Evolutionary conservation across 2,113 vertebrate species (phyloP), one percentile per base, ranked within the genome.

Genomic region (Carassius gibelio): DNA sequence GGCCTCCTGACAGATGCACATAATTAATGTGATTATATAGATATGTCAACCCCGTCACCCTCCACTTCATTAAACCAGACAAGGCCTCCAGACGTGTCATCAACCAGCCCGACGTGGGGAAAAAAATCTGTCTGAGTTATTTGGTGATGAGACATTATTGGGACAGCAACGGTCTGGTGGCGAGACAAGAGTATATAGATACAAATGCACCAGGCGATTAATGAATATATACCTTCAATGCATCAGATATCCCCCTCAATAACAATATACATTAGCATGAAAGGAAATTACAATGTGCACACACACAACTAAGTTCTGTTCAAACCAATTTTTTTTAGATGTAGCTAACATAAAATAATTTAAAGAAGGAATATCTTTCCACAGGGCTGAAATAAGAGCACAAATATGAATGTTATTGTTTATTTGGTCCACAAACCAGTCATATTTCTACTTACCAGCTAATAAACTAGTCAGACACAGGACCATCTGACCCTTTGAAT

Each of bases 21-120:
- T 84, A 91, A 93, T 90, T 68, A 81, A 89, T 91, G 92, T 90
- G 87, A 93, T 88, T 87, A 91, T 93, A 93, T 90, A 92, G 91
- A 93, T 90, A 90, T 88, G 91, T 92, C 92, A 90, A 85, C 84
- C 66, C 61, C 76, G 88, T 92, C 91, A 87, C 84, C 90, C 91
- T 87, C 89, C 88, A 88, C 87, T 91, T 92, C 86, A 90, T 90
- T 88, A 87, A 85, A 82, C 87, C 13, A 34, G 82, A 87, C 13
- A 89, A 5, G 7, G 64, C 34, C 76, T 75, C 36, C 15, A 74
- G 86, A 88, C 81, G 61, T 48, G 59, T 85, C 84, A 88, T 59
- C 82, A 87, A 34, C 64, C 45, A 52, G 81, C 82, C 78, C 50
- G 42, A 77, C 59, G 66, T 84, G 77, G 69, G 85, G 66, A 86